A percentile compares a stretch with the other conserved stretches of the same genome.
Evolutionary conservation across 1,140 invertebrate genomes (phyloP).

Genomic region (Microplitis mediator): DNA sequence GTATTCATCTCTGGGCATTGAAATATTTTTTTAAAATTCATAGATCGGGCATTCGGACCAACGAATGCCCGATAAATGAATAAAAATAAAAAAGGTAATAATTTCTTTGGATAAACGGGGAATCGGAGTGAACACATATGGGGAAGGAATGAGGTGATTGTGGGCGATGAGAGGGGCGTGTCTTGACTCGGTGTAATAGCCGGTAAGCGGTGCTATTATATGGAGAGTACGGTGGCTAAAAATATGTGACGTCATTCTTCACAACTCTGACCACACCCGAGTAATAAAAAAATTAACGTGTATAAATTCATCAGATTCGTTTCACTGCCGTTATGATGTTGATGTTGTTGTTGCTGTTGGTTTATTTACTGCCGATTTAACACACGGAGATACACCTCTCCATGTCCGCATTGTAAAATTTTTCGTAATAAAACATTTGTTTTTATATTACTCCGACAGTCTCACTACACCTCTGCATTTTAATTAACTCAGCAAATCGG

Average conservation of each 20-base stretch:
- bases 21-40: too few species aligned
- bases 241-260: slow-evolving; percentile 38
- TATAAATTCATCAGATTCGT: slow-evolving; percentile 15
- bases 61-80: too few species aligned
- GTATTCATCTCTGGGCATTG: too few species aligned
- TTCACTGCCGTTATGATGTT: neutral
- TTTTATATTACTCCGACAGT: too few species aligned
- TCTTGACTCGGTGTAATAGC: slow-evolving; percentile 44
- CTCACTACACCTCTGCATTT: too few species aligned
- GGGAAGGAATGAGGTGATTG: slow-evolving; percentile 34
- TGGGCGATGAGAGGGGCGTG: slow-evolving; percentile 51
- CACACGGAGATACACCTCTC: neutral
- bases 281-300: slow-evolving; percentile 17
- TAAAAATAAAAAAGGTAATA: slow-evolving; percentile 32
- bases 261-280: slow-evolving; percentile 37
- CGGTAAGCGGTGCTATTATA: slow-evolving; percentile 49
- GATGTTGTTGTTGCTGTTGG: too few species aligned
- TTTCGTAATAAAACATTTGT: neutral
- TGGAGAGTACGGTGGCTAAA: slow-evolving; percentile 32
- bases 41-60: too few species aligned
- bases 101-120: slow-evolving; percentile 10
- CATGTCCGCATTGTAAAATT: neutral
- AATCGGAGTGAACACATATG: neutral
- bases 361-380: slow-evolving; percentile 17
- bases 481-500: too few species aligned